These are phyloP conservation scores for Cliona cf. orientalis DNA, from an alignment of 37 sponge, comb jelly and placozoan genomes.

Conservation along the genomic window DNA sequence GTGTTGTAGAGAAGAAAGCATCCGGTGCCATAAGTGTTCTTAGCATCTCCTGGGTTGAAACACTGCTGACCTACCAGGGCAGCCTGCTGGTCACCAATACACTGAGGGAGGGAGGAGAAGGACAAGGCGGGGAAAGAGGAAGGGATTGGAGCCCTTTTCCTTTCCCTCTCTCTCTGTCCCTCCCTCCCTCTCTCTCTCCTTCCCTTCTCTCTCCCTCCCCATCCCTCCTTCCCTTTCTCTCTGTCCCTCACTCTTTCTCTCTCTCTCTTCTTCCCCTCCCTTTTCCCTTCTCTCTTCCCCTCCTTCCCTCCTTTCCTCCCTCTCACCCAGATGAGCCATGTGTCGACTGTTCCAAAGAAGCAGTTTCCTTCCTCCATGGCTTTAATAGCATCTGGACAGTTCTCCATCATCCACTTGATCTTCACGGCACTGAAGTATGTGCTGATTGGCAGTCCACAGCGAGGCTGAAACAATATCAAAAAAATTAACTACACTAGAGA, in stretches of 20 bases:
- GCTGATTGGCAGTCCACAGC: constrained; percentile 93
- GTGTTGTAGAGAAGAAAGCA: constrained; percentile 96
- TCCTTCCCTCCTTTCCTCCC: no score
- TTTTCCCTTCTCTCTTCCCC: no score
- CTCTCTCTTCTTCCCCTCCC: no score
- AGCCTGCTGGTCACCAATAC: constrained; percentile 97
- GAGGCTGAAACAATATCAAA: constrained; percentile 88
- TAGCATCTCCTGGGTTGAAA: constrained; percentile 83
- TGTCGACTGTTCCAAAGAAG: constrained; percentile 97
- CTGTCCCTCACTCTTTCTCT: no score
- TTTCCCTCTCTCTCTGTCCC: constrained; percentile 59
- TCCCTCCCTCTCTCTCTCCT: no score
- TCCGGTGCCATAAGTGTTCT: constrained; percentile 98
- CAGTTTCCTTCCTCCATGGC: constrained; percentile 67
- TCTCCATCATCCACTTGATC: constrained; percentile 95
- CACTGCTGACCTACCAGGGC: constrained; percentile 95
- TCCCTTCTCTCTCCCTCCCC: no score
- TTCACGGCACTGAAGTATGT: constrained; percentile 98
- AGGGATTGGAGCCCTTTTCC: constrained; percentile 80
- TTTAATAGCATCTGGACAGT: constrained; percentile 46
- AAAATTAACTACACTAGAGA: constrained; percentile 87
- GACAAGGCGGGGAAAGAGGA: no score
- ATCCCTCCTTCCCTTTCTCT: no score
- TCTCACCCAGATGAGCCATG: constrained; percentile 99
- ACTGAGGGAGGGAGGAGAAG: no score